Evolutionary conservation across 2,888 invertebrate genomes (phyloP).

Genomic region (Eledona agricola): DNA sequence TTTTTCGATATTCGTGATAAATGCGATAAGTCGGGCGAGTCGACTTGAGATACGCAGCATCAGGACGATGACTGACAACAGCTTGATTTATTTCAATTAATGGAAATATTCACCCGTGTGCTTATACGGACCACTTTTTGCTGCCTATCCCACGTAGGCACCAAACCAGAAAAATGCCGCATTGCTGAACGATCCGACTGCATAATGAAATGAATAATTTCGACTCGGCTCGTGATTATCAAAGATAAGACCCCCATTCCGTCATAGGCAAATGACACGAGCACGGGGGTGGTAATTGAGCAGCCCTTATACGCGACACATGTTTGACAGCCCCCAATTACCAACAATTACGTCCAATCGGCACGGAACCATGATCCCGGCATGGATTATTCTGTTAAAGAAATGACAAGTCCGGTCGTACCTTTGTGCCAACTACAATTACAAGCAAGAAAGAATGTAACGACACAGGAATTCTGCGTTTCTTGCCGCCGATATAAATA

Average conservation of each 20-base stretch:
- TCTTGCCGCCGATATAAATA: constrained; percentile 28
- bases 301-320: constrained; percentile 45
- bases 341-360: too few species aligned
- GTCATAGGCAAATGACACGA: constrained; percentile 34
- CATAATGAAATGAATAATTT: constrained; percentile 37
- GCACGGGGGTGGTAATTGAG: constrained; percentile 41
- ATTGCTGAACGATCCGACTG: constrained; percentile 31
- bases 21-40: constrained; percentile 2
- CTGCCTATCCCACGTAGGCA: constrained; percentile 53
- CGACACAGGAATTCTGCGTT: constrained; percentile 40
- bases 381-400: constrained; percentile 39
- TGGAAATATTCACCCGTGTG: constrained; percentile 60
- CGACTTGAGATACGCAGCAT: constrained; percentile 18
- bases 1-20: constrained; percentile 6
- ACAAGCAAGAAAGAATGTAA: constrained; percentile 42
- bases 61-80: constrained; percentile 44
- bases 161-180: constrained; percentile 55
- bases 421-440: constrained; percentile 40
- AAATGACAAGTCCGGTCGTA: constrained; percentile 39
- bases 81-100: constrained; percentile 62
- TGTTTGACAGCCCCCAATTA: too few species aligned
- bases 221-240: constrained; percentile 24
- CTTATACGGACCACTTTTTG: constrained; percentile 55
- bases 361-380: too few species aligned
- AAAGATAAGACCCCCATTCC: constrained; percentile 47